phyloP scores from a whole-genome alignment of 2,113 vertebrate genomes.

The Osmerus mordax region DNA sequence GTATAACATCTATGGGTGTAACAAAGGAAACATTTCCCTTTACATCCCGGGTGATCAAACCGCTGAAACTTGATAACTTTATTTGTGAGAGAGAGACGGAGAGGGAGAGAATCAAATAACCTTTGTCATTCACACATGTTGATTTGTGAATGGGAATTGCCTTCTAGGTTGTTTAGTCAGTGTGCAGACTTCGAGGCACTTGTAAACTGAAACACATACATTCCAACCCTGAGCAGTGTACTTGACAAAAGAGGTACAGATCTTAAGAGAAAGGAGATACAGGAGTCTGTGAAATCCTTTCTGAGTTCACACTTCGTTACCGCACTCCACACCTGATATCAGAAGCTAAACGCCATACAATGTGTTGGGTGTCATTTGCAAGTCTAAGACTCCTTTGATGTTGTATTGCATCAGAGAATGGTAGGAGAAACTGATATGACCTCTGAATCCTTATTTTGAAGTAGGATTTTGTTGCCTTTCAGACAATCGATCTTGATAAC shows the following conservation, averaged over 20 bases:
- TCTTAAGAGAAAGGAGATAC: background rate
- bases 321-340: background rate
- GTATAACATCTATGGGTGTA: too few species aligned
- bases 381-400: too few species aligned
- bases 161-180: slow-evolving; percentile 21
- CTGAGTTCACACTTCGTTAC: background rate
- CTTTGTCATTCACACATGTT: slow-evolving; percentile 62
- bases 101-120: slow-evolving; percentile 13
- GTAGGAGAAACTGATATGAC: background rate
- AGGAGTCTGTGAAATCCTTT: background rate
- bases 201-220: slow-evolving; percentile 11
- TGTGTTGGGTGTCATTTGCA: too few species aligned
- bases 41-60: too few species aligned
- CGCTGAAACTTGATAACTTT: too few species aligned
- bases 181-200: slow-evolving; percentile 6
- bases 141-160: slow-evolving; percentile 41
- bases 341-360: too few species aligned
- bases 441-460: background rate
- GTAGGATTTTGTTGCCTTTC: background rate
- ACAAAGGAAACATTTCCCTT: too few species aligned
- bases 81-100: background rate
- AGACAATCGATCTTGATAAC: background rate
- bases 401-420: too few species aligned
- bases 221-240: background rate
- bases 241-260: background rate